phyloP scores from a whole-genome alignment of 2,888 invertebrate genomes.

The Spialia ferax region DNA sequence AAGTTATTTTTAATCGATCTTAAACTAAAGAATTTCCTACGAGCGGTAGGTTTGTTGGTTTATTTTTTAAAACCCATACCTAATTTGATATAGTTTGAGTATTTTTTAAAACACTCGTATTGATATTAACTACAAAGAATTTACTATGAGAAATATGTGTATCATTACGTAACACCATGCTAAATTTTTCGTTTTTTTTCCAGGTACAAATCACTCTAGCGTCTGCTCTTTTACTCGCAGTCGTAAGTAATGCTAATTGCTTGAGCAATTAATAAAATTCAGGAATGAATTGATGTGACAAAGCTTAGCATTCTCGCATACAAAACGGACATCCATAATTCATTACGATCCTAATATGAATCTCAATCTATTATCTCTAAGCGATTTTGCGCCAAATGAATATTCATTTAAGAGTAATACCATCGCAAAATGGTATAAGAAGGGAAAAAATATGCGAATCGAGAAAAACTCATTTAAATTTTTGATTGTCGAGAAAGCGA shows the following conservation, averaged over 20 bases:
- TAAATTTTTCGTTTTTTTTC: too few species aligned
- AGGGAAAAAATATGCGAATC: conserved; percentile 70
- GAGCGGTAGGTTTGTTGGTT: too few species aligned
- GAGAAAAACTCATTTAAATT: conserved; percentile 81
- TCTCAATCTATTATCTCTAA: conserved; percentile 84
- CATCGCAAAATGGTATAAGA: conserved; percentile 79
- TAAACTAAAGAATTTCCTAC: too few species aligned
- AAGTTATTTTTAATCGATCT: too few species aligned
- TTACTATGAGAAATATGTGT: too few species aligned
- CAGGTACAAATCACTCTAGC: conserved; percentile 49
- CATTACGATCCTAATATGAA: conserved; percentile 77
- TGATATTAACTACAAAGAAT: too few species aligned
- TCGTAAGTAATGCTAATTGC: conserved; percentile 42
- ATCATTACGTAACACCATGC: too few species aligned
- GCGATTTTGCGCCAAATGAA: conserved; percentile 83
- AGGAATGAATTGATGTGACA: conserved; percentile 48
- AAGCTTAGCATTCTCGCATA: conserved; percentile 64
- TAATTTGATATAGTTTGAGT: too few species aligned
- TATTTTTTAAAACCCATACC: too few species aligned
- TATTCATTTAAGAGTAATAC: conserved; percentile 84
- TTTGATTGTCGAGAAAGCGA: conserved; percentile 76
- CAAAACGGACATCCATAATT: conserved; percentile 74
- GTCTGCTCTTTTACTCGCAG: conserved; percentile 11
- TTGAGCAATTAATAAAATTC: conserved; percentile 44
- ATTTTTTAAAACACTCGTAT: too few species aligned